A percentile compares a stretch with the other conserved stretches of the same genome.
phyloP scores from a whole-genome alignment of 2,888 invertebrate species.

The Ferdinandea cuprea region DNA sequence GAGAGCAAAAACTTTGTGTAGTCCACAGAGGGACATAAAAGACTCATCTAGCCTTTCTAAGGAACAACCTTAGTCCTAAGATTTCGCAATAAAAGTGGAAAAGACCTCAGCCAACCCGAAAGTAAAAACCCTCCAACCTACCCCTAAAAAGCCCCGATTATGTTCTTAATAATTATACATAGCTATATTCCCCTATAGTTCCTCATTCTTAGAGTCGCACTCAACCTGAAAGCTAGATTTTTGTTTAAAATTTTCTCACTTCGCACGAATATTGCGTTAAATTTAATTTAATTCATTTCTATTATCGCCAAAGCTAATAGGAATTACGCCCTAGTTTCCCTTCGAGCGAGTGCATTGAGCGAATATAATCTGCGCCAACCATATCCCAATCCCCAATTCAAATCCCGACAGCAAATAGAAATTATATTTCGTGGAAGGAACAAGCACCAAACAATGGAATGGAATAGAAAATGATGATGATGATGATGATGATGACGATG shows the following conservation, averaged over 20 bases:
- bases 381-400: constrained; percentile 5
- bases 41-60: too few relatives aligned
- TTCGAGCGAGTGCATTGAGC: constrained; percentile 18
- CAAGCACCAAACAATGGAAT: constrained; percentile 47
- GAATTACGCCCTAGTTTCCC: not conserved
- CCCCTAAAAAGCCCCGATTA: too few relatives aligned
- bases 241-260: constrained; percentile 59
- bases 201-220: too few relatives aligned
- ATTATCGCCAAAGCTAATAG: constrained; percentile 23
- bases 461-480: constrained; percentile 59
- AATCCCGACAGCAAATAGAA: constrained; percentile 39
- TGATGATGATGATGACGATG: constrained; percentile 40
- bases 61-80: too few relatives aligned
- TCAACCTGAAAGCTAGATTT: too few relatives aligned
- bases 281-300: constrained; percentile 69
- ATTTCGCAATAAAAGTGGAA: too few relatives aligned
- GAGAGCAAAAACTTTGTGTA: too few relatives aligned
- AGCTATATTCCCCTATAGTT: too few relatives aligned
- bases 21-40: too few relatives aligned
- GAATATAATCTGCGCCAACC: constrained; percentile 40
- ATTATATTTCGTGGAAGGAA: constrained; percentile 53
- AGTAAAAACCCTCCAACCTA: too few relatives aligned
- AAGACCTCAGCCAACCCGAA: too few relatives aligned
- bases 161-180: too few relatives aligned
- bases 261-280: constrained; percentile 59